phyloP scores from a whole-genome alignment of 2,888 invertebrate genomes.

The Anthoptus insignis region DNA sequence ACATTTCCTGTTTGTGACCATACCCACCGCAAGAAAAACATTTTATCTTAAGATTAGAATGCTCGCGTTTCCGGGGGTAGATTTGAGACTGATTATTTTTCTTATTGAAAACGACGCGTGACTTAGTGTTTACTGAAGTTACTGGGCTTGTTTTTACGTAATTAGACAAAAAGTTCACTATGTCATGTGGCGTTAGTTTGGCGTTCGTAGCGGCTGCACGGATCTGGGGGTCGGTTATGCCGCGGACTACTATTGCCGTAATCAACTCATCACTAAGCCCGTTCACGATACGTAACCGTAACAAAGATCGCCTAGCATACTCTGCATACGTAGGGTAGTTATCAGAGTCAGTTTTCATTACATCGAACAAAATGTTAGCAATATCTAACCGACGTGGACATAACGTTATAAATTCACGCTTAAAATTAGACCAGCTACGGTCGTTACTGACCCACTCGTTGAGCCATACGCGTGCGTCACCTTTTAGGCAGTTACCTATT shows the following conservation, averaged over 20 bases:
- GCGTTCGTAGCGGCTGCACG: not conserved
- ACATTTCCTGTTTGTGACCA: too few relatives aligned
- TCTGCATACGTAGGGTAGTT: not conserved
- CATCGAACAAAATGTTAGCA: not conserved
- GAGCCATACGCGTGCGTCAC: not conserved
- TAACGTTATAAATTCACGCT: not conserved
- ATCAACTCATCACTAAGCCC: not conserved
- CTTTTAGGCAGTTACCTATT: too few relatives aligned
- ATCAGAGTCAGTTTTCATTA: conserved; percentile 2
- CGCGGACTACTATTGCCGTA: not conserved
- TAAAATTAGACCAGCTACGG: not conserved
- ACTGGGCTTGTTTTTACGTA: too few relatives aligned
- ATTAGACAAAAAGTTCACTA: too few relatives aligned
- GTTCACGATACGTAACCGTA: not conserved
- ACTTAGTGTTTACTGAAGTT: too few relatives aligned
- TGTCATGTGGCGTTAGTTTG: not conserved
- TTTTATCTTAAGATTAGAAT: too few relatives aligned
- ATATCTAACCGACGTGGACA: not conserved
- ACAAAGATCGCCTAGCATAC: not conserved
- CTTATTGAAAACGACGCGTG: too few relatives aligned
- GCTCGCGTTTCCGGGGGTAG: too few relatives aligned
- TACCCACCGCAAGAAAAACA: too few relatives aligned
- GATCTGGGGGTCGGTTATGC: not conserved
- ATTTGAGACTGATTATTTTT: too few relatives aligned
- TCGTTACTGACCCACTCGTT: not conserved